phyloP scores from a whole-genome alignment of 2,888 invertebrate genomes.

The Masnerella sp. region DNA sequence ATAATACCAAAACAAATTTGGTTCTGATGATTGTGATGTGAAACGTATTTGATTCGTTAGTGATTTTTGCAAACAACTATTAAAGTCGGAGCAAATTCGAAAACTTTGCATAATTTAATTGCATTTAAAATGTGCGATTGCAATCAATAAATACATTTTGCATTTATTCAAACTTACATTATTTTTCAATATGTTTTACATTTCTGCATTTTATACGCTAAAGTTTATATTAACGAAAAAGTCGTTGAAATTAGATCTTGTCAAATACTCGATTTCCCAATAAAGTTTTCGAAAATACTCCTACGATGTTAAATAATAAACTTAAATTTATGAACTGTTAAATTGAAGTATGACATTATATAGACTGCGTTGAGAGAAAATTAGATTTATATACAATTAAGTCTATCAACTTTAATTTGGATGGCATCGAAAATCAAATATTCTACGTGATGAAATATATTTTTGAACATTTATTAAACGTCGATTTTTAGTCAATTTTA shows the following conservation, averaged over 20 bases:
- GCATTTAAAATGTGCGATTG: conserved; percentile 1
- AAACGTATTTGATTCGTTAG: not conserved
- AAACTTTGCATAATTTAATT: conserved; percentile 1
- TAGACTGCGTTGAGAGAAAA: conserved; percentile 26
- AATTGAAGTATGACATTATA: conserved; percentile 20
- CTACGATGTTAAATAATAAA: conserved; percentile 5
- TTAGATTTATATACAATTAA: conserved; percentile 15
- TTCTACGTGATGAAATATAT: conserved; percentile 20
- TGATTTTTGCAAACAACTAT: conserved; percentile 8
- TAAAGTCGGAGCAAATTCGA: conserved; percentile 9
- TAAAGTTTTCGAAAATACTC: conserved; percentile 20
- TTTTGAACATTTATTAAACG: not conserved
- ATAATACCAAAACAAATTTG: too few relatives aligned
- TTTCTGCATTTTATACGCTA: too few relatives aligned
- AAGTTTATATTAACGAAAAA: too few relatives aligned
- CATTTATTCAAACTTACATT: too few relatives aligned
- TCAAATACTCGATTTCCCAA: not conserved
- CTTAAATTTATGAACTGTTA: conserved; percentile 17
- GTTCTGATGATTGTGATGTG: not conserved
- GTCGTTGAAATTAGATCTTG: too few relatives aligned
- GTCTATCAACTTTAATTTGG: too few relatives aligned
- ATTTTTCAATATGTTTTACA: too few relatives aligned
- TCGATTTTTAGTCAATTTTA: too few relatives aligned
- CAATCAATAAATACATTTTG: too few relatives aligned
- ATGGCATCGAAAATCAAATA: conserved; percentile 6